These are phyloP conservation scores for Caenorhabditis tropicalis DNA, from an alignment of 1,140 invertebrate genomes.

Conservation along the genomic window DNA sequence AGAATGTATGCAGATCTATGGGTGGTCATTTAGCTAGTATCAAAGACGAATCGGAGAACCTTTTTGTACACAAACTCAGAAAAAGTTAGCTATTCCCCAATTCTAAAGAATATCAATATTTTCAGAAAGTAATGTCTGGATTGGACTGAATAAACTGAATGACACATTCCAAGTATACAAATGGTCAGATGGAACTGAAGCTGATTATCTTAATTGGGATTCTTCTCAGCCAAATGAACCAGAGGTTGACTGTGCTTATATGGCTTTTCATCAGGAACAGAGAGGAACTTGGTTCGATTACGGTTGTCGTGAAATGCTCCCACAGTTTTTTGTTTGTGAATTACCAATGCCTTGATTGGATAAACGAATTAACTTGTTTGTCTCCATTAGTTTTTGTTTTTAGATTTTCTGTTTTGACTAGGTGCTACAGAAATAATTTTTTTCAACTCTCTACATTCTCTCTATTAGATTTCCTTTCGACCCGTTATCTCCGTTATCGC, in stretches of 20 bases:
- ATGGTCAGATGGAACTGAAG: constrained; percentile 62
- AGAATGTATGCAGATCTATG: constrained; percentile 68
- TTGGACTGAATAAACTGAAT: constrained; percentile 67
- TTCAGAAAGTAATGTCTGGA: constrained; percentile 70
- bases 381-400: background rate
- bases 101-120: background rate
- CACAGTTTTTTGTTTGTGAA: constrained; percentile 70
- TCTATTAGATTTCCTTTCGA: no score
- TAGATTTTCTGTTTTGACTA: no score
- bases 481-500: background rate
- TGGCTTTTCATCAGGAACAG: constrained; percentile 68
- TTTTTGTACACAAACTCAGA: constrained; percentile 64
- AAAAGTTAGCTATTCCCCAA: constrained; percentile 60
- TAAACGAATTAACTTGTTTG: background rate
- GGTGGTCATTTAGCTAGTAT: constrained; percentile 66
- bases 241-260: constrained; percentile 66
- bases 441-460: background rate
- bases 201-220: constrained; percentile 67
- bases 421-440: background rate
- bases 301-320: constrained; percentile 61
- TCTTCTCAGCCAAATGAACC: constrained; percentile 68
- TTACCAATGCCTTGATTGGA: constrained; percentile 17
- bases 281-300: constrained; percentile 70
- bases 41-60: constrained; percentile 63
- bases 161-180: constrained; percentile 56